Conservation (phyloP, 2,797 vertebrate species). For the Lindbergichthys nudifrons region DNA sequence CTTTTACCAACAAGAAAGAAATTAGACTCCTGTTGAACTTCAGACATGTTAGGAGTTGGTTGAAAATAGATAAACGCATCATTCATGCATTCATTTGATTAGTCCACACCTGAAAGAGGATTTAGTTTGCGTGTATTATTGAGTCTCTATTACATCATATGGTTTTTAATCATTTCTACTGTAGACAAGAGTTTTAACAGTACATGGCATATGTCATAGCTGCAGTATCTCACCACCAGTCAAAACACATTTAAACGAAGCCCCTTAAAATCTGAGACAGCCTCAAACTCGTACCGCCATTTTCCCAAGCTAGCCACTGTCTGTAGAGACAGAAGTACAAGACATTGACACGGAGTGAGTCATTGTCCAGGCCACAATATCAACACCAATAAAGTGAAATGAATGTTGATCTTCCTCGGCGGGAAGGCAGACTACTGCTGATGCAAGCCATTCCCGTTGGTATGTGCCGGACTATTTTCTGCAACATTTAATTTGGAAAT, state of each 20-base stretch:
- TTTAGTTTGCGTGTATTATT: not conserved
- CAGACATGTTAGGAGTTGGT: slow-evolving; percentile 26
- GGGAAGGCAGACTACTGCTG: slow-evolving; percentile 48
- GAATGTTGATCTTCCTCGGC: slow-evolving; percentile 65
- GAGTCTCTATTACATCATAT: not conserved
- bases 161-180: not conserved
- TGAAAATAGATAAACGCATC: slow-evolving; percentile 45
- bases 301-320: slow-evolving; percentile 58
- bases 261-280: slow-evolving; percentile 8
- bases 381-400: slow-evolving; percentile 73
- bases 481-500: slow-evolving; percentile 73
- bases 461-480: slow-evolving; percentile 60
- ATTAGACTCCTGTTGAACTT: slow-evolving; percentile 41
- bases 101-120: slow-evolving; percentile 9
- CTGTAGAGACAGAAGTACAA: slow-evolving; percentile 48
- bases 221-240: slow-evolving; percentile 14
- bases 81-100: slow-evolving; percentile 24
- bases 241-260: slow-evolving; percentile 21
- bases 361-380: slow-evolving; percentile 62
- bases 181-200: not conserved
- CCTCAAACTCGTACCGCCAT: slow-evolving; percentile 12
- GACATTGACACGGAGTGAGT: slow-evolving; percentile 62
- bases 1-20: slow-evolving; percentile 16
- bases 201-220: slow-evolving; percentile 4
- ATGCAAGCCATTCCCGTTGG: slow-evolving; percentile 58